Evolutionary conservation across 2,113 vertebrate species (phyloP).

Genomic region (Sapajus apella): DNA sequence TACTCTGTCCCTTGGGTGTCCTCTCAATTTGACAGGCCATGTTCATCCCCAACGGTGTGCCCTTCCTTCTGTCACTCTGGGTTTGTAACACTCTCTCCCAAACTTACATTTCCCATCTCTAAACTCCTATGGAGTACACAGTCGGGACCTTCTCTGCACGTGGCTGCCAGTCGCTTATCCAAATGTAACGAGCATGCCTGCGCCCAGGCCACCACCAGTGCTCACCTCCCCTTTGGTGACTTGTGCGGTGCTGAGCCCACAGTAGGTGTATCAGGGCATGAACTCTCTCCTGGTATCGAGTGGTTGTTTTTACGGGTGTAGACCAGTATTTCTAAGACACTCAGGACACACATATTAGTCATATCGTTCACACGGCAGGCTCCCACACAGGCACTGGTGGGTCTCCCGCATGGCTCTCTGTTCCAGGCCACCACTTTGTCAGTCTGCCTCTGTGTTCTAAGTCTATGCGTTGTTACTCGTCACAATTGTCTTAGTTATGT

Average conservation of each 20-base stretch:
- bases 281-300: no score
- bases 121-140: not conserved
- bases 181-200: rapidly evolving
- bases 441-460: rapidly evolving
- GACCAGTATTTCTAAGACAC: not conserved
- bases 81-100: not conserved
- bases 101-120: not conserved
- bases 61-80: not conserved
- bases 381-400: rapidly evolving
- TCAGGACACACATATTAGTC: not conserved
- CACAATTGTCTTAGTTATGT: not conserved
- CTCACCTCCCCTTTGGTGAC: rapidly evolving
- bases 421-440: not conserved
- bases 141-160: not conserved
- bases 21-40: rapidly evolving
- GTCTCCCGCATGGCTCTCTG: rapidly evolving
- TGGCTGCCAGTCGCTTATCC: rapidly evolving
- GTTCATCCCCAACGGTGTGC: not conserved
- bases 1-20: not conserved
- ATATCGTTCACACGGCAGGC: rapidly evolving
- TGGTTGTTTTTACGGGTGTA: not conserved
- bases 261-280: rapidly evolving
- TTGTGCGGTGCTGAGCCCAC: rapidly evolving
- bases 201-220: not conserved
- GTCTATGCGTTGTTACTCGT: rapidly evolving